These are phyloP conservation scores for Bubo blakistoni DNA, from an alignment of 2,113 vertebrate species.

Conservation along the genomic window DNA sequence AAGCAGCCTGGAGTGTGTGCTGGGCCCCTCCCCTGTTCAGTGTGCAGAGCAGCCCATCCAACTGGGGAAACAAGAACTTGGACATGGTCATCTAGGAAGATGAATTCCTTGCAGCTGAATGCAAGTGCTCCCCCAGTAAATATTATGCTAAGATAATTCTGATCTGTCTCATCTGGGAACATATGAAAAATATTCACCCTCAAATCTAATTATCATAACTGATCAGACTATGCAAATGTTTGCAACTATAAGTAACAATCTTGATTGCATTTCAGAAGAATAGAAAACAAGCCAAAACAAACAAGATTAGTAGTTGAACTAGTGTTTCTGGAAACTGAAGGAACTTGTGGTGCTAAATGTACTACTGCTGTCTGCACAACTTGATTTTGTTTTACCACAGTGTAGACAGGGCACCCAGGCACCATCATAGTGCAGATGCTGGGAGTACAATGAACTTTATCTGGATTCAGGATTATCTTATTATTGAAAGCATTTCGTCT, in stretches of 20 bases:
- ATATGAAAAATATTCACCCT: background rate
- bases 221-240: background rate
- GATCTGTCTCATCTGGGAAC: background rate
- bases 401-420: background rate
- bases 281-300: background rate
- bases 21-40: background rate
- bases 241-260: background rate
- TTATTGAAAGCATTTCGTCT: background rate
- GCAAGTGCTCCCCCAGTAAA: background rate
- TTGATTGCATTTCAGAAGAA: background rate
- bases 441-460: background rate
- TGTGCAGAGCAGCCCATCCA: background rate
- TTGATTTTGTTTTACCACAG: background rate
- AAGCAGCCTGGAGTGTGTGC: background rate
- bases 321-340: background rate
- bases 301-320: background rate
- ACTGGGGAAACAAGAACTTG: background rate
- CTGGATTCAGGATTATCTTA: background rate
- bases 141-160: background rate
- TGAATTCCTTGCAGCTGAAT: background rate
- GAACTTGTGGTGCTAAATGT: background rate
- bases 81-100: background rate
- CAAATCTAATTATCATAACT: background rate
- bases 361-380: background rate
- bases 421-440: rapidly evolving